Evolutionary conservation across 1,140 invertebrate genomes (phyloP).

Genomic region (Drosophila triauraria): DNA sequence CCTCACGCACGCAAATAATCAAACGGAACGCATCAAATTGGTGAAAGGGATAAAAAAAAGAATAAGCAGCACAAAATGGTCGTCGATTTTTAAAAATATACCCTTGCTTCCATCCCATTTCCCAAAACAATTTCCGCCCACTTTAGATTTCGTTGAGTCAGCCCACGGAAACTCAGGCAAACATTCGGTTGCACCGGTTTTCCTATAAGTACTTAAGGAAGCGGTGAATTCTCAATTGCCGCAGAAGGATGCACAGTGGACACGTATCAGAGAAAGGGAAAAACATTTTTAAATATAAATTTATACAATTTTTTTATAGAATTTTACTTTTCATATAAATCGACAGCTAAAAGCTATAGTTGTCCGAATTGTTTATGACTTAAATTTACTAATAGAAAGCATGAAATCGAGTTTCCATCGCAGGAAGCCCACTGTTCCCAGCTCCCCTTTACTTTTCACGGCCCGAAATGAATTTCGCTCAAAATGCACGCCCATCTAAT

Average conservation of each 20-base stretch:
- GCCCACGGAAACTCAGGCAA: slow-evolving; percentile 17
- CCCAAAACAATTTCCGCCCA: slow-evolving; percentile 32
- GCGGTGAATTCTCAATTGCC: slow-evolving; percentile 62
- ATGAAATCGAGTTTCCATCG: not conserved
- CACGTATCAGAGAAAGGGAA: not conserved
- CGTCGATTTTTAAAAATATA: slow-evolving; percentile 72
- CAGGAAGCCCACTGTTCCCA: slow-evolving; percentile 17
- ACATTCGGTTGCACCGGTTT: slow-evolving; percentile 47
- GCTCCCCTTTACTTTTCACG: slow-evolving; percentile 7
- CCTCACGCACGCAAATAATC: slow-evolving; percentile 77
- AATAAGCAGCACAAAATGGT: slow-evolving; percentile 58
- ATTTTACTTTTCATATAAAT: too few relatives aligned
- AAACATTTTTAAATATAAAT: not conserved
- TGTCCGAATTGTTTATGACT: too few relatives aligned
- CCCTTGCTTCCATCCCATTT: slow-evolving; percentile 17
- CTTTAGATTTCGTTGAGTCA: slow-evolving; percentile 65
- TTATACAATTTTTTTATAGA: too few relatives aligned
- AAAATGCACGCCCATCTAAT: slow-evolving; percentile 60
- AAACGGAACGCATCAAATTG: slow-evolving; percentile 81
- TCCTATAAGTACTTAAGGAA: slow-evolving; percentile 35
- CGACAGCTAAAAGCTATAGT: too few relatives aligned
- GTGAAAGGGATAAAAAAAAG: slow-evolving; percentile 71
- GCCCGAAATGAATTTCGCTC: slow-evolving; percentile 14
- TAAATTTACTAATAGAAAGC: not conserved
- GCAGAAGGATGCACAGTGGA: slow-evolving; percentile 40